Percentiles rank a stretch among this genome's conserved stretches.
phyloP scores from a whole-genome alignment of 2,888 invertebrate genomes.

The Chrysodeixis includens region DNA sequence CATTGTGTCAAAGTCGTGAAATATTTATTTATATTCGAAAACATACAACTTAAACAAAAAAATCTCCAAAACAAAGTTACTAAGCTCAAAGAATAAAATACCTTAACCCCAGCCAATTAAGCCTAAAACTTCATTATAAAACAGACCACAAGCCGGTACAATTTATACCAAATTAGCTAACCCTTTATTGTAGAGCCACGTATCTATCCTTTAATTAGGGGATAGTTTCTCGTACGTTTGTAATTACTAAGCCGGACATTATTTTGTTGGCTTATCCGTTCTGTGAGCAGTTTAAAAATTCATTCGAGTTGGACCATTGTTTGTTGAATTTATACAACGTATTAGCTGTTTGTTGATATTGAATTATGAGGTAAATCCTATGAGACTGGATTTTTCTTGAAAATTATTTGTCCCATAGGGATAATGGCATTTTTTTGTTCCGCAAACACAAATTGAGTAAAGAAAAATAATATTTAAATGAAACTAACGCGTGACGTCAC shows the following conservation, averaged over 20 bases:
- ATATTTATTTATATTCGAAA: no score
- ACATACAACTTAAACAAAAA: background rate
- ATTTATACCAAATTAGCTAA: constrained; percentile 38
- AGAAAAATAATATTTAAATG: no score
- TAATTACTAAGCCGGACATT: constrained; percentile 52
- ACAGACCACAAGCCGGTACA: constrained; percentile 22
- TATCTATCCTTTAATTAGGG: constrained; percentile 47
- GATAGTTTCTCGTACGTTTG: constrained; percentile 50
- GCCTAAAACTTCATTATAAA: constrained; percentile 23
- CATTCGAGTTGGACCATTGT: constrained; percentile 27
- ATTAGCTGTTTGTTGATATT: background rate
- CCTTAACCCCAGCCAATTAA: background rate
- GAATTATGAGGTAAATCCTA: no score
- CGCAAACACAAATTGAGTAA: no score
- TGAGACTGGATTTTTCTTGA: no score
- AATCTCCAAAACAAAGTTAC: background rate
- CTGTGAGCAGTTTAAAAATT: constrained; percentile 51
- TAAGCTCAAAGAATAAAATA: background rate
- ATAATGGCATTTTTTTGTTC: no score
- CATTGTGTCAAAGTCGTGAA: no score
- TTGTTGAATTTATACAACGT: constrained; percentile 24
- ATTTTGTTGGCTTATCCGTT: constrained; percentile 35
- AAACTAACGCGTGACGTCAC: no score
- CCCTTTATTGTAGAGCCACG: constrained; percentile 47
- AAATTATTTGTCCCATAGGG: no score